phyloP scores from a whole-genome alignment of 2,888 invertebrate genomes.

The Deilephila porcellus region DNA sequence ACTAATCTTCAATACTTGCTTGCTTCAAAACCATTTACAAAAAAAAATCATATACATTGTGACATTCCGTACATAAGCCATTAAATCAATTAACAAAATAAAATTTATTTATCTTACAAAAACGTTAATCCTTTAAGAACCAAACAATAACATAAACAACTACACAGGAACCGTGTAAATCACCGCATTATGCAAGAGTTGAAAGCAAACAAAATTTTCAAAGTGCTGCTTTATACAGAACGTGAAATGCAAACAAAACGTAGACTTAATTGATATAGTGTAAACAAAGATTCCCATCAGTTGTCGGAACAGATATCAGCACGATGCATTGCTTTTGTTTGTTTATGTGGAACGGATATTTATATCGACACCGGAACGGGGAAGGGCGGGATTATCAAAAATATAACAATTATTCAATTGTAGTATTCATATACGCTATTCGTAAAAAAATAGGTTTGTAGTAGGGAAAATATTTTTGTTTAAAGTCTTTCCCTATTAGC shows the following conservation, averaged over 20 bases:
- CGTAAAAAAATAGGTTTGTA: no score
- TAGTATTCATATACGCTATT: constrained; percentile 1
- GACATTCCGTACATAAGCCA: not conserved
- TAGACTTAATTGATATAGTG: constrained; percentile 81
- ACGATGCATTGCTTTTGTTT: constrained; percentile 46
- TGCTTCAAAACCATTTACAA: no score
- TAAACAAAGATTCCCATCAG: constrained; percentile 76
- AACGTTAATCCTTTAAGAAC: not conserved
- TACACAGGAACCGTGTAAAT: constrained; percentile 14
- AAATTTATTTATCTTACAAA: not conserved
- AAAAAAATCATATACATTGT: no score
- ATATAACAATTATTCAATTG: constrained; percentile 28
- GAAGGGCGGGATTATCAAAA: not conserved
- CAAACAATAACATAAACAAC: constrained; percentile 24
- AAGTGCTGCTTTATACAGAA: constrained; percentile 68
- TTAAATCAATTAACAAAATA: not conserved
- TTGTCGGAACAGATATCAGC: constrained; percentile 61
- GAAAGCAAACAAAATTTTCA: constrained; percentile 68
- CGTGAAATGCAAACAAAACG: constrained; percentile 71
- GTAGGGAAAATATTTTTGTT: no score
- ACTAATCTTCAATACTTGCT: no score
- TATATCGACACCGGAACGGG: constrained; percentile 18
- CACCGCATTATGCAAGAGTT: constrained; percentile 36
- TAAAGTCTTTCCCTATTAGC: no score
- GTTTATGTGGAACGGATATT: constrained; percentile 30